These are phyloP conservation scores for Anarsia innoxiella DNA, from an alignment of 2,888 invertebrate species.

Conservation along the genomic window DNA sequence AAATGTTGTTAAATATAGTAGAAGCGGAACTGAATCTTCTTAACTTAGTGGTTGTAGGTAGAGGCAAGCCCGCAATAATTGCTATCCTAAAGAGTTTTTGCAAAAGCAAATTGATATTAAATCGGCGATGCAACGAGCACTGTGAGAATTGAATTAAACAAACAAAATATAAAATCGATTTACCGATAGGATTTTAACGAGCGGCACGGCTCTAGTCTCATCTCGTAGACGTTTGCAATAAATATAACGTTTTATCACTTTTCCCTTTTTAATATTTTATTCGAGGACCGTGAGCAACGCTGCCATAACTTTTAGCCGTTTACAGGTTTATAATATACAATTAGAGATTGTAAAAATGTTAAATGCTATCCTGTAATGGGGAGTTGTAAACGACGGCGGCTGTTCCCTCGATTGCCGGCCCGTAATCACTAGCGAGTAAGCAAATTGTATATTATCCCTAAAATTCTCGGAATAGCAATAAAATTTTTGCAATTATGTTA, in stretches of 20 bases:
- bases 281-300: constrained; percentile 18
- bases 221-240: constrained; percentile 11
- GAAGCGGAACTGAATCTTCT: too few relatives aligned
- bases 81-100: too few relatives aligned
- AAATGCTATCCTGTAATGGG: constrained; percentile 60
- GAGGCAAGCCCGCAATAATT: too few relatives aligned
- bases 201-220: too few relatives aligned
- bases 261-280: constrained; percentile 32
- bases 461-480: constrained; percentile 51
- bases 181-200: too few relatives aligned
- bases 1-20: too few relatives aligned
- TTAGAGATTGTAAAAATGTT: constrained; percentile 72
- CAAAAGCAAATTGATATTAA: too few relatives aligned
- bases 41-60: too few relatives aligned
- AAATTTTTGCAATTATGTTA: constrained; percentile 47
- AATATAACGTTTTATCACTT: constrained; percentile 23
- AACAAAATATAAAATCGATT: too few relatives aligned
- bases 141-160: too few relatives aligned
- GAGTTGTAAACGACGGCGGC: constrained; percentile 51
- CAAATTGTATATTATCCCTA: constrained; percentile 46
- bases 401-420: constrained; percentile 8
- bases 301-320: constrained; percentile 39
- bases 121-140: too few relatives aligned
- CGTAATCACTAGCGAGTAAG: constrained; percentile 50
- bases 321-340: constrained; percentile 67